phyloP scores from a whole-genome alignment of 1,140 invertebrate species.

The Megalonaias nervosa region DNA sequence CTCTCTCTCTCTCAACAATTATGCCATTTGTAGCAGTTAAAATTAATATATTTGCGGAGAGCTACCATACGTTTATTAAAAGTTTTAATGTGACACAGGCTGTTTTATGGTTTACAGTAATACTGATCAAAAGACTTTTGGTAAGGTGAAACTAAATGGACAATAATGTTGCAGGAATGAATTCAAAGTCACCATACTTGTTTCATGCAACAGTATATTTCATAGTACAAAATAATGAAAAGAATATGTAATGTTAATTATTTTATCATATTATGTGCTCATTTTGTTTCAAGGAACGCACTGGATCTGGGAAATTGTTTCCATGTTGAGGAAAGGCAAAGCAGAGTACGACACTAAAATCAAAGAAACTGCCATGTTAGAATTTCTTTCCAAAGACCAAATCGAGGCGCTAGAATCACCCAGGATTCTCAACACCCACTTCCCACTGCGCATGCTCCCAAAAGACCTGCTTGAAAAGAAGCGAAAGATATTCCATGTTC shows the following conservation, averaged over 20 bases:
- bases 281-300: slow-evolving; percentile 19
- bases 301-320: slow-evolving; percentile 38
- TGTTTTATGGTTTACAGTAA: not conserved
- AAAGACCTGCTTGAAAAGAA: slow-evolving; percentile 2
- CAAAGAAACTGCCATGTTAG: slow-evolving; percentile 35
- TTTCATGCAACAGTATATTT: too few relatives aligned
- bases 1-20: not conserved
- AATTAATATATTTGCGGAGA: not conserved
- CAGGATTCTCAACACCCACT: slow-evolving; percentile 14
- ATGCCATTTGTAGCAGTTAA: not conserved
- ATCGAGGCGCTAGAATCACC: too few relatives aligned
- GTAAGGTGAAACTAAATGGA: too few relatives aligned
- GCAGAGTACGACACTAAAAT: slow-evolving; percentile 21
- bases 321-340: slow-evolving; percentile 32
- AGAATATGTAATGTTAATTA: not conserved
- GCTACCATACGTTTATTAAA: not conserved
- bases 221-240: not conserved
- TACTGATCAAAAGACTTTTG: not conserved
- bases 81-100: too few relatives aligned
- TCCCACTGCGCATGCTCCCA: slow-evolving; percentile 13
- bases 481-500: slow-evolving; percentile 11
- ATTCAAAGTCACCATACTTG: too few relatives aligned
- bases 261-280: not conserved
- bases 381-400: slow-evolving; percentile 12
- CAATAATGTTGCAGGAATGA: too few relatives aligned